Conservation (phyloP, 2,113 vertebrate species). For the Lepisosteus oculatus region DNA sequence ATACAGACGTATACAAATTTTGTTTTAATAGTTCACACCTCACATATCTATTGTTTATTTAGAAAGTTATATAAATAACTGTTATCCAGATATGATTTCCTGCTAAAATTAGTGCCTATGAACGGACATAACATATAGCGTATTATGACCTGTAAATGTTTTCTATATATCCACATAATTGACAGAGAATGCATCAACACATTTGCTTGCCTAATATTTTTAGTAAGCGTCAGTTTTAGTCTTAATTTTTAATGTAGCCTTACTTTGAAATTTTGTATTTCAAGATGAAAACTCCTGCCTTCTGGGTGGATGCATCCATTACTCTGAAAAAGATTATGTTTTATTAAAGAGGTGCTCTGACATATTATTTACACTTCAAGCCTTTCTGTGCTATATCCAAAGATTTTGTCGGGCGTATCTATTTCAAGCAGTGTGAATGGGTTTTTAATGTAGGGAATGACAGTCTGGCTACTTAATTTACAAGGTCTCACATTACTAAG, state of each 20-base stretch:
- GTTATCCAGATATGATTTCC: too few species aligned
- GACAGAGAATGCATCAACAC: background rate
- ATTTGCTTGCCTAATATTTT: background rate
- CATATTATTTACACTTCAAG: constrained; percentile 53
- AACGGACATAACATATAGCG: too few species aligned
- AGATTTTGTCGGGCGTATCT: constrained; percentile 36
- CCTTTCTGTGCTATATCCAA: constrained; percentile 31
- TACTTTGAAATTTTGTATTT: constrained; percentile 2
- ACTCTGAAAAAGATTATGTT: constrained; percentile 37
- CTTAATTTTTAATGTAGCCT: constrained; percentile 5
- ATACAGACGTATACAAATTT: too few species aligned
- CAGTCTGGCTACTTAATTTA: constrained; percentile 34
- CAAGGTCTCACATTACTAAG: constrained; percentile 19
- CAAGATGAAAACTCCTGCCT: constrained; percentile 13
- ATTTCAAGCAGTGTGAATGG: constrained; percentile 43
- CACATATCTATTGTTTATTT: too few species aligned
- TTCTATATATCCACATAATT: too few species aligned
- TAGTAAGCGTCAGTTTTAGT: background rate
- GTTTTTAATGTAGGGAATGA: constrained; percentile 37
- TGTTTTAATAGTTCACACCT: too few species aligned
- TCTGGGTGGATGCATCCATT: constrained; percentile 40
- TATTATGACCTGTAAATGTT: too few species aligned
- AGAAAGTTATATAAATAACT: too few species aligned
- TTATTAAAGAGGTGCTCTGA: constrained; percentile 43
- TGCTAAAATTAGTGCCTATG: too few species aligned